Evolutionary conservation across 2,797 vertebrate genomes (phyloP), one percentile per base, ranked within the genome.

Genomic region (Eulemur coronatus): DNA sequence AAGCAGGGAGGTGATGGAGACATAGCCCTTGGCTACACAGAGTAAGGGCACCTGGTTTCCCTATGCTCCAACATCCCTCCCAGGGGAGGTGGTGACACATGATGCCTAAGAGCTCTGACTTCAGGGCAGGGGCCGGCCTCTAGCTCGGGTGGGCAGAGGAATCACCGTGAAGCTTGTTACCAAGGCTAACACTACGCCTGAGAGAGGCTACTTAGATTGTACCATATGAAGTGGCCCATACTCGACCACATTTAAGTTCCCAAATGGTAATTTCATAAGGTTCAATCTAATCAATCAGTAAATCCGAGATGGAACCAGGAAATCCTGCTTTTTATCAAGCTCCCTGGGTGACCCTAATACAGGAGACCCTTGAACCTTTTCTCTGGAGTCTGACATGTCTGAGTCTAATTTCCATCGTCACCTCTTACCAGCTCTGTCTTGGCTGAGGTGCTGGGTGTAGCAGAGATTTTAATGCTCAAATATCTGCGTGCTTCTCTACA

Each of bases 401-500:
- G 48, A 55, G 15, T 10, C 88, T 38, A 30, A 13, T 46, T 35
- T 80, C 52, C 35, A 30, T 18, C 17, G 14, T 38, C 24, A 35
- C 61, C 59, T 41, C n/a, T 78, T 2, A 0, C 15, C 8, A 33
- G n/a, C 28, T 67, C 4, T 73, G 67, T 43, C 33, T 20, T 33
- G 26, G 12, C 1, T 5, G 5, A 48, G 11, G 4, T 11, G 4
- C 55, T 26, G 1, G 63, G 12, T 2, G 5, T 7, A 61, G 26
- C 33, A 69, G 75, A 78, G 6, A 14, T 33, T 43, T 43, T n/a
- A 55, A 46, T 35, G 48, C 4, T 69, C 30, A n/a, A 1, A 7
- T 13, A 43, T 43, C 28, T 24, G 26, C 7, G 24, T 7, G 24
- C 11, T 50, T 12, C 43, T 43, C 52, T 46, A 24, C 20, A 30